A percentile compares a stretch with the other conserved stretches of the same genome.
These are phyloP conservation scores for Daptonema setosum DNA, from an alignment of 2,888 invertebrate genomes.

Conservation along the genomic window DNA sequence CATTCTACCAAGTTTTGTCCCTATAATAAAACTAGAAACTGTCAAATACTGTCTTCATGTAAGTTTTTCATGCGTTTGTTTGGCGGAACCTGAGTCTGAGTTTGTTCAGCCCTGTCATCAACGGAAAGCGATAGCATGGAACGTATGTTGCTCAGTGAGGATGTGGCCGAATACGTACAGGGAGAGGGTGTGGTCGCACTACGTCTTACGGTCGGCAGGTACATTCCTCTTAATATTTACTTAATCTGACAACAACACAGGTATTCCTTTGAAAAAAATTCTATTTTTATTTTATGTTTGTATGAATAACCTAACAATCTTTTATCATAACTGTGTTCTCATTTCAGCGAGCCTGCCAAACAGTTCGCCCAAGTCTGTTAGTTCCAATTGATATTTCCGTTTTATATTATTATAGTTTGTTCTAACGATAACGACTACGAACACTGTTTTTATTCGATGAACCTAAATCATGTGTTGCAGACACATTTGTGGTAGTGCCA, in stretches of 20 bases:
- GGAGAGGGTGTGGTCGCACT: neutral
- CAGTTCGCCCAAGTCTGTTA: neutral
- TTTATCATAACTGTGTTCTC: too few species aligned
- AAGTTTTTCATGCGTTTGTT: too few species aligned
- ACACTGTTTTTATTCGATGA: neutral
- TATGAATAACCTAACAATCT: neutral
- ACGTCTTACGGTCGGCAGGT: neutral
- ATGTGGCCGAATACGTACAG: neutral
- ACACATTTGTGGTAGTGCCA: slow-evolving; percentile 38
- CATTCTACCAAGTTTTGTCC: too few species aligned
- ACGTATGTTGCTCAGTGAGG: neutral
- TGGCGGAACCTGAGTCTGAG: too few species aligned
- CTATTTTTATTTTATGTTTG: neutral
- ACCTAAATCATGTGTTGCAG: slow-evolving; percentile 12
- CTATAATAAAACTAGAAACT: too few species aligned
- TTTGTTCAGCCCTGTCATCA: neutral
- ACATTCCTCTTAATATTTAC: neutral
- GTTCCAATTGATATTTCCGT: neutral
- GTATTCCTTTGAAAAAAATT: neutral
- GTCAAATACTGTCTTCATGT: too few species aligned
- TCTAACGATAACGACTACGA: too few species aligned
- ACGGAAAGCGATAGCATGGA: neutral
- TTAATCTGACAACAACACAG: too few species aligned
- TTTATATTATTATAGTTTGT: too few species aligned
- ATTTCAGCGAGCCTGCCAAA: neutral